Evolutionary conservation across 2,797 vertebrate genomes (phyloP).

Genomic region (Enteromius mattozi): DNA sequence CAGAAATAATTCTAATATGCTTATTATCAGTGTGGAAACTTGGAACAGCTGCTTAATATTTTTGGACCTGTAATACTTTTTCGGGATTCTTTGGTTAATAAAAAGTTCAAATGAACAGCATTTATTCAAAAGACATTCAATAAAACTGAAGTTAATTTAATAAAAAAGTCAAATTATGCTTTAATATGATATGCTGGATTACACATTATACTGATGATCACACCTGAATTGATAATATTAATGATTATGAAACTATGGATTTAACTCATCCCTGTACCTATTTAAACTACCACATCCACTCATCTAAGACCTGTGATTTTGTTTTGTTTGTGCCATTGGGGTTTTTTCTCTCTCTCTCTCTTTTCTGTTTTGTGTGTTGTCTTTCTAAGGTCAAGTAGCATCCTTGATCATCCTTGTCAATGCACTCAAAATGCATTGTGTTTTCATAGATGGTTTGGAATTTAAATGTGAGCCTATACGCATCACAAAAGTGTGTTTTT

Average conservation of each 20-base stretch:
- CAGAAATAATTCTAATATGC: conserved; percentile 1
- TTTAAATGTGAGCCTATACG: conserved; percentile 6
- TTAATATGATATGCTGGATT: no score
- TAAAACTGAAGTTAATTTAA: no score
- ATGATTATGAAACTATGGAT: no score
- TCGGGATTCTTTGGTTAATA: neutral
- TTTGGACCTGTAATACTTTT: neutral
- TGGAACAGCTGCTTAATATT: neutral
- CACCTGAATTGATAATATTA: no score
- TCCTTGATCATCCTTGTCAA: neutral
- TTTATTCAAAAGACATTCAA: neutral
- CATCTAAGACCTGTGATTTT: no score
- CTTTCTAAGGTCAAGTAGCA: neutral
- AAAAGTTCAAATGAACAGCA: neutral
- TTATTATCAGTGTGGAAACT: neutral
- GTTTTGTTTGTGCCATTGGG: no score
- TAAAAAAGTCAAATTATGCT: no score
- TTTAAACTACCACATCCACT: no score
- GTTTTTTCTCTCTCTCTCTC: no score
- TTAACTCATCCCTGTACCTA: no score
- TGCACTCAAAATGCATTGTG: no score
- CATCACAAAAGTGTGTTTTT: neutral
- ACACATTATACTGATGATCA: no score
- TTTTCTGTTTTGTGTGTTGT: neutral
- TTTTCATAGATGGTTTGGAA: neutral